Percentiles rank a stretch among this genome's conserved stretches.
These are phyloP conservation scores for Tinamus guttatus DNA, from an alignment of 2,113 vertebrate genomes.

Conservation along the genomic window DNA sequence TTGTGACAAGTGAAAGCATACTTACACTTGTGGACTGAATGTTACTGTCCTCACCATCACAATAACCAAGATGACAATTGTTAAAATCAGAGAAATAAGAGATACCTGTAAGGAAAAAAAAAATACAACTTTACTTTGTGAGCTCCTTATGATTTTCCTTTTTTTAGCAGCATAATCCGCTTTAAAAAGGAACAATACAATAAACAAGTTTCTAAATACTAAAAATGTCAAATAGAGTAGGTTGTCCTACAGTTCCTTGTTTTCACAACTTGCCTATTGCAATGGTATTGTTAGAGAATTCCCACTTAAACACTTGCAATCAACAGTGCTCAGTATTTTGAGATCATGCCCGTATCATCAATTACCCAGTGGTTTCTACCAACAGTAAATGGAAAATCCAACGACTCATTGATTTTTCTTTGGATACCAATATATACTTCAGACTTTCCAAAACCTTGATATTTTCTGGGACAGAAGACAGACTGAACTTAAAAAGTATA, in stretches of 20 bases:
- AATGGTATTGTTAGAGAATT: not conserved
- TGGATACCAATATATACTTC: not conserved
- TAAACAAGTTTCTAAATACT: not conserved
- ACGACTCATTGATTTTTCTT: not conserved
- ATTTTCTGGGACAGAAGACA: not conserved
- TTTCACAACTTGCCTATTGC: not conserved
- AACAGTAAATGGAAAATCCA: not conserved
- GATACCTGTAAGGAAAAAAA: conserved; percentile 84
- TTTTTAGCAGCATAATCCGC: not conserved
- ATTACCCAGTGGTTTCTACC: not conserved
- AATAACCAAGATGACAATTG: conserved; percentile 84
- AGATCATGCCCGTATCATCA: not conserved
- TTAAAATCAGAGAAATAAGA: conserved; percentile 89
- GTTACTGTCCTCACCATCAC: conserved; percentile 86
- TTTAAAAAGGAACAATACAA: not conserved
- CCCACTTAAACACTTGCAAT: not conserved
- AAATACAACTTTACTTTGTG: not conserved
- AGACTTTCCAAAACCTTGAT: not conserved
- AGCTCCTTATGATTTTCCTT: not conserved
- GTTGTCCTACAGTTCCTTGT: not conserved
- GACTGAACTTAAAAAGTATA: not conserved
- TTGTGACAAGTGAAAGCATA: conserved; percentile 18
- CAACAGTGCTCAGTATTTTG: not conserved
- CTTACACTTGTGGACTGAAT: conserved; percentile 87
- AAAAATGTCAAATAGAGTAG: not conserved